These are phyloP conservation scores for Monochamus alternatus DNA, from an alignment of 2,888 invertebrate species.

Conservation along the genomic window DNA sequence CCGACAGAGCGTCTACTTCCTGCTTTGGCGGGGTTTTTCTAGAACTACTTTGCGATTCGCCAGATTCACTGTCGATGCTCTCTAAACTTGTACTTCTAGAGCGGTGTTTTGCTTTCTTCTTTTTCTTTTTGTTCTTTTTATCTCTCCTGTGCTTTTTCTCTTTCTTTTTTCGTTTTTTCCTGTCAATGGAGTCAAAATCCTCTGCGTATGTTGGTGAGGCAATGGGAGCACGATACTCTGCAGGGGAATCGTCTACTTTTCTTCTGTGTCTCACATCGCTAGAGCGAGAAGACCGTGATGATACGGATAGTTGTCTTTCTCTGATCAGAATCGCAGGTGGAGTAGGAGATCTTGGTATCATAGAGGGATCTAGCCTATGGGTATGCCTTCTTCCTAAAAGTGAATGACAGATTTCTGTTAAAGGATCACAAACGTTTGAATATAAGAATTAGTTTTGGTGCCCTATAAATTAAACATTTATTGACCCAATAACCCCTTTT, in stretches of 20 bases:
- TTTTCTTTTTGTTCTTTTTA: conserved; percentile 81
- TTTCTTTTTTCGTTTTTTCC: conserved; percentile 72
- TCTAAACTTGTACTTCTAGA: conserved; percentile 81
- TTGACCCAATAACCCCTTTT: conserved; percentile 26
- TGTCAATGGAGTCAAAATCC: conserved; percentile 70
- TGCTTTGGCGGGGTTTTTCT: conserved; percentile 55
- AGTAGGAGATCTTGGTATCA: conserved; percentile 72
- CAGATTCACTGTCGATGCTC: conserved; percentile 68
- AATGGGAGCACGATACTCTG: conserved; percentile 55
- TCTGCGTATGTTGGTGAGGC: conserved; percentile 66
- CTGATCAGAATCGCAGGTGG: conserved; percentile 67
- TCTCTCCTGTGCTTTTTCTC: conserved; percentile 83
- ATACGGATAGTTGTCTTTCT: conserved; percentile 69
- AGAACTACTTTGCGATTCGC: conserved; percentile 41
- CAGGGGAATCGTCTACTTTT: conserved; percentile 65
- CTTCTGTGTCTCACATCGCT: conserved; percentile 67
- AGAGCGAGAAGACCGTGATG: conserved; percentile 68
- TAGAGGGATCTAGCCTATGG: conserved; percentile 67
- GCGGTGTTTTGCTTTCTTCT: conserved; percentile 79
- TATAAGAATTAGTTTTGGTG: background rate
- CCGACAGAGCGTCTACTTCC: conserved; percentile 62
- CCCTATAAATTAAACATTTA: background rate
- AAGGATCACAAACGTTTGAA: background rate
- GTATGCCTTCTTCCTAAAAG: conserved; percentile 62
- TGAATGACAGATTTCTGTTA: conserved; percentile 11